phyloP scores from a whole-genome alignment of 1,140 invertebrate species.

The Drosophila nasuta region DNA sequence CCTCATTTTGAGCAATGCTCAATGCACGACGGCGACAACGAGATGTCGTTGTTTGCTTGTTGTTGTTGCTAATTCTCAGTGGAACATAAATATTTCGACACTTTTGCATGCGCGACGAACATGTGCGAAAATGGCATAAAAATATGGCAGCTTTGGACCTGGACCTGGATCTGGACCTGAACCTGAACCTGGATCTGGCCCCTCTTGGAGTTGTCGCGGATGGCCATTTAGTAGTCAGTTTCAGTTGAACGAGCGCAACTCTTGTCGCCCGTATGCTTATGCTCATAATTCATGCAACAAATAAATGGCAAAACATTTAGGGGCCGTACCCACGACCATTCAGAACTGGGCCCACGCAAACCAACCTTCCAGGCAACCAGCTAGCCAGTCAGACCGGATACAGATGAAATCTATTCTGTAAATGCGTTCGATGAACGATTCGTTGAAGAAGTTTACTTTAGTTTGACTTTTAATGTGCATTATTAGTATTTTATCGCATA shows the following conservation, averaged over 20 bases:
- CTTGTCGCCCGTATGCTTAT: constrained; percentile 70
- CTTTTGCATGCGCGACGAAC: constrained; percentile 77
- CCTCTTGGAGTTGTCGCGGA: constrained; percentile 24
- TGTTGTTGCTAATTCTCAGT: constrained; percentile 68
- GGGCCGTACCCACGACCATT: constrained; percentile 16
- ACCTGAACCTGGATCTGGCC: constrained; percentile 3
- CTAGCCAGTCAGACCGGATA: constrained; percentile 29
- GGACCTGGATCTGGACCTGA: not conserved
- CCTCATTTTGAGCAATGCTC: constrained; percentile 72
- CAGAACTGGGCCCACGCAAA: constrained; percentile 50
- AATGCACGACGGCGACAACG: constrained; percentile 71
- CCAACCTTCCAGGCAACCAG: not conserved
- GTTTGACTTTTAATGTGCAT: constrained; percentile 35
- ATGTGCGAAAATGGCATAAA: constrained; percentile 79
- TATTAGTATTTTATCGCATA: not conserved
- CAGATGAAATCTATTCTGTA: constrained; percentile 30
- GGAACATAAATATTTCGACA: constrained; percentile 83
- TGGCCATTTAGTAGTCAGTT: constrained; percentile 60
- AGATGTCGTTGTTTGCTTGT: constrained; percentile 31
- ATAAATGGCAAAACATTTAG: constrained; percentile 61
- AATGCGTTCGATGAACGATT: constrained; percentile 19
- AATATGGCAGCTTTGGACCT: constrained; percentile 68
- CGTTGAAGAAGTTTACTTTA: constrained; percentile 22
- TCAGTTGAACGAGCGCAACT: not conserved
- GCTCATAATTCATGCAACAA: constrained; percentile 84